Percentiles rank a stretch among this genome's conserved stretches.
phyloP scores from a whole-genome alignment of 1,140 invertebrate genomes.

The Adelges cooleyi region DNA sequence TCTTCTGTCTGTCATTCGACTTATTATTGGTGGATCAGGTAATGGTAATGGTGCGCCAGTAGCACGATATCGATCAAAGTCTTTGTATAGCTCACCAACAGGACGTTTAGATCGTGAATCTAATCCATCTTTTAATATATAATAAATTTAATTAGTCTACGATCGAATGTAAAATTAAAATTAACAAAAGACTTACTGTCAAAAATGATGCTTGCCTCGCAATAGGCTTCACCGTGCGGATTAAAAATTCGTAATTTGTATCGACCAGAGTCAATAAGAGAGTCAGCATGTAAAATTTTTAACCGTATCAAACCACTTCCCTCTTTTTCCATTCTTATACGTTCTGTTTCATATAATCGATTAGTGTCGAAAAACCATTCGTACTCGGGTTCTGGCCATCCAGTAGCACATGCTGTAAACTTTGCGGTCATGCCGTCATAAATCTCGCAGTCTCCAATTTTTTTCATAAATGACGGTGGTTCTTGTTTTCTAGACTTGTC shows the following conservation, averaged over 20 bases:
- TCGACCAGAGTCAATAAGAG: conserved; percentile 61
- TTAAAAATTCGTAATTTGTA: conserved; percentile 74
- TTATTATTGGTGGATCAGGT: conserved; percentile 75
- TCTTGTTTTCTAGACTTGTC: conserved; percentile 63
- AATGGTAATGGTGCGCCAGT: conserved; percentile 70
- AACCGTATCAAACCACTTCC: conserved; percentile 61
- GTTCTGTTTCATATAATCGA: conserved; percentile 64
- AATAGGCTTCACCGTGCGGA: conserved; percentile 69
- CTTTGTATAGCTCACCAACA: conserved; percentile 65
- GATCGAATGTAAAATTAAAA: no score
- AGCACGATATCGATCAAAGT: conserved; percentile 70
- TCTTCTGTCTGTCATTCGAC: conserved; percentile 71
- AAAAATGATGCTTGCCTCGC: conserved; percentile 64
- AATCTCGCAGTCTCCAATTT: conserved; percentile 75
- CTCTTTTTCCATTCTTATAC: conserved; percentile 70
- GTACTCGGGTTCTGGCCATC: conserved; percentile 72
- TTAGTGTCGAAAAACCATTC: conserved; percentile 73
- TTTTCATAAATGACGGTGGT: conserved; percentile 75
- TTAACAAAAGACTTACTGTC: conserved; percentile 60
- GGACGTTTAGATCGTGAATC: conserved; percentile 57
- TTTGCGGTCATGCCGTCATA: conserved; percentile 79
- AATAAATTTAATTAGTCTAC: conserved; percentile 9
- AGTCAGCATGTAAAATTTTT: conserved; percentile 56
- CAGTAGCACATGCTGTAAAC: conserved; percentile 78
- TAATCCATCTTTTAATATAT: conserved; percentile 48